Evolutionary conservation across 2,797 vertebrate species (phyloP).

Genomic region (Chloroceryle amazona): DNA sequence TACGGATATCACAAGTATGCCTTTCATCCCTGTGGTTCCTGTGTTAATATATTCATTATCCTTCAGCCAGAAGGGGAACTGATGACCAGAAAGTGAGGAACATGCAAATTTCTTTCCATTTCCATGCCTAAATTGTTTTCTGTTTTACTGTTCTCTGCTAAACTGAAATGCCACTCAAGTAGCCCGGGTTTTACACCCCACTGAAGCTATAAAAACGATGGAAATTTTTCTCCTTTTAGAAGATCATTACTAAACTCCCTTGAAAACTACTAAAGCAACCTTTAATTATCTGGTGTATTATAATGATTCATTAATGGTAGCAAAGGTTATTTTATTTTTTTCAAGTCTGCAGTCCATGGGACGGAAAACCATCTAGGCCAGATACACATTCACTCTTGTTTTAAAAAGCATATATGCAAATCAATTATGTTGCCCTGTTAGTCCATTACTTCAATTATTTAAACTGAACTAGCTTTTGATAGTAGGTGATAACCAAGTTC

Average conservation of each 20-base stretch:
- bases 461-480: not conserved
- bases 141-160: not conserved
- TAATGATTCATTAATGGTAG: not conserved
- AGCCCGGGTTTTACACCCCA: not conserved
- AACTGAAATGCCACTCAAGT: not conserved
- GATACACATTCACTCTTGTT: not conserved
- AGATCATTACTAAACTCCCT: not conserved
- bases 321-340: constrained; percentile 12
- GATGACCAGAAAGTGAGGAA: not conserved
- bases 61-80: not conserved
- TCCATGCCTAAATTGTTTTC: not conserved
- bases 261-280: not conserved
- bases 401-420: not conserved
- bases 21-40: not conserved
- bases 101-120: not conserved
- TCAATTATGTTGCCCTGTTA: not conserved
- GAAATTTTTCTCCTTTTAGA: not conserved
- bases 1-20: not conserved
- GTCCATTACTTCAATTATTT: not conserved
- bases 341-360: not conserved
- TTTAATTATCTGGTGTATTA: not conserved
- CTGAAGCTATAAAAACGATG: not conserved
- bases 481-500: not conserved
- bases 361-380: not conserved
- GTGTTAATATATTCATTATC: not conserved